These are phyloP conservation scores for Dioctria linearis DNA, from an alignment of 2,888 invertebrate genomes.

Conservation along the genomic window DNA sequence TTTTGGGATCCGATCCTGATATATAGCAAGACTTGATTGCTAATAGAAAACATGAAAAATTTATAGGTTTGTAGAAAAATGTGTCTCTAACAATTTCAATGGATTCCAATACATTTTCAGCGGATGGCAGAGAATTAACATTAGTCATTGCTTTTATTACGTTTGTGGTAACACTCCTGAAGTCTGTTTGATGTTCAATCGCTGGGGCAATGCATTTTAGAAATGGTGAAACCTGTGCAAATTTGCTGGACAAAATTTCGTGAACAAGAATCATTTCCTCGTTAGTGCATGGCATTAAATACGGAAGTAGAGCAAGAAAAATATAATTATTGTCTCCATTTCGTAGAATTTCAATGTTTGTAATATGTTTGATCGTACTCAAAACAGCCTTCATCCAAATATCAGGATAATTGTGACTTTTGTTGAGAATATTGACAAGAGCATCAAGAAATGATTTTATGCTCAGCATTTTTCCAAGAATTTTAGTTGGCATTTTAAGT, in stretches of 20 bases:
- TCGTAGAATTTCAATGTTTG: slow-evolving; percentile 69
- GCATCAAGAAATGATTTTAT: slow-evolving; percentile 71
- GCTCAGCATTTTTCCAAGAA: slow-evolving; percentile 71
- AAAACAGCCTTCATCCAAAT: slow-evolving; percentile 71
- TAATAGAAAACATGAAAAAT: slow-evolving; percentile 64
- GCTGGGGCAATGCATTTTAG: slow-evolving; percentile 9
- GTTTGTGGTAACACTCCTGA: slow-evolving; percentile 1
- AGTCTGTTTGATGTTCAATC: neutral
- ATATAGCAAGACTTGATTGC: slow-evolving; percentile 59
- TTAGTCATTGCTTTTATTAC: neutral
- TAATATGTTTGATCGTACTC: slow-evolving; percentile 72
- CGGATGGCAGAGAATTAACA: slow-evolving; percentile 58
- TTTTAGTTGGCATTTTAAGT: slow-evolving; percentile 71
- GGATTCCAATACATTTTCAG: slow-evolving; percentile 63
- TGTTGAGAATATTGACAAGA: slow-evolving; percentile 73
- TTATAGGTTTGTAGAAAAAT: slow-evolving; percentile 61
- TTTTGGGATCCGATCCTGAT: neutral
- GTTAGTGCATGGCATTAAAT: slow-evolving; percentile 74
- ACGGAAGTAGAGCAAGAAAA: slow-evolving; percentile 76
- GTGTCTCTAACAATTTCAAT: slow-evolving; percentile 60
- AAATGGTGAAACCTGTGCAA: slow-evolving; percentile 60
- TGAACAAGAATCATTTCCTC: slow-evolving; percentile 70
- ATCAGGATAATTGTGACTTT: slow-evolving; percentile 66
- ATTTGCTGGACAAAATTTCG: slow-evolving; percentile 64
- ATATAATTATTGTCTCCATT: slow-evolving; percentile 73